Evolutionary conservation across 1,140 invertebrate genomes (phyloP), one percentile per base, ranked within the genome.

Genomic region (Prorops nasuta): DNA sequence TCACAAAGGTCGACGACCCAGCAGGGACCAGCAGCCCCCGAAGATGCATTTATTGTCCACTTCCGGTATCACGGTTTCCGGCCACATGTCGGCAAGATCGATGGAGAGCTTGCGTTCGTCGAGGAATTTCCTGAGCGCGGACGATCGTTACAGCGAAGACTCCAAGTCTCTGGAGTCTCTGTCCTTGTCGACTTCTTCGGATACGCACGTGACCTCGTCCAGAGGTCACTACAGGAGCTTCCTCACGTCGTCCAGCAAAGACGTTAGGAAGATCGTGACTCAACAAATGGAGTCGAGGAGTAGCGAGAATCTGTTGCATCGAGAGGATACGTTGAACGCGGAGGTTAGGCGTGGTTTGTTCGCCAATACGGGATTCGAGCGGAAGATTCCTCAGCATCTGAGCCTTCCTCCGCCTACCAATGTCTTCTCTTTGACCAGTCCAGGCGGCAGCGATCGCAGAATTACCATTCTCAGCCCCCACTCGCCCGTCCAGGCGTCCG

Each of bases 401-500:
- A 87, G 86, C 54, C 68, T 89, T 15, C 84, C 83, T 0, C 86
- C 86, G 1, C 84, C 86, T 0, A 79, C 81, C 20, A 80, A 79
- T 18, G 75, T 82, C 47, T 80, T 67, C 57, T 79, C 56, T 35
- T 62, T 64, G 60, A 81, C 76, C 38, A 81, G 63, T 65, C 74
- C 71, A 22, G 81, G 60, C 50, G 80, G 73, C 54, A 82, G 80
- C 20, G 83, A 84, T 44, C 64, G 84, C 14, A 81, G 77, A 34
- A 79, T 90, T 18, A 89, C 85, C 4, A 90, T 89, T 36, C 71
- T 89, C 31, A 88, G 86, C 35, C 87, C 87, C 0, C 87, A 89
- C 66, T 88, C 85, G 60, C 87, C 86, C 0, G 69, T 83, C 8
- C 78, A 79, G 3, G 68, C 80, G 18, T 74, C 74, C 2, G 85